These are phyloP conservation scores for Bovichtus diacanthus DNA, from an alignment of 2,797 vertebrate genomes.

Conservation along the genomic window DNA sequence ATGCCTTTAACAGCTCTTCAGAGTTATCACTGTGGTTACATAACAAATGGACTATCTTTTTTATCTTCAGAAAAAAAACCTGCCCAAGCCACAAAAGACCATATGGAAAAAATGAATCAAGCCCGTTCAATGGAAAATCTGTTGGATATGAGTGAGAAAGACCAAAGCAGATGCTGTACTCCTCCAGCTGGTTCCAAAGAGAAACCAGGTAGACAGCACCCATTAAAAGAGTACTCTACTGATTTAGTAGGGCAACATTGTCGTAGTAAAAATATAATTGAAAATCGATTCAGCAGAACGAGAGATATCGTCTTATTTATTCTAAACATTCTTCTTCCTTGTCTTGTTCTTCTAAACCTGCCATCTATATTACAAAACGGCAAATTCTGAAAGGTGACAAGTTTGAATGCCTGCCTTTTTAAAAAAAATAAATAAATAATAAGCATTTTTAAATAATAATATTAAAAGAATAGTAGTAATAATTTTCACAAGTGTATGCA, in stretches of 20 bases:
- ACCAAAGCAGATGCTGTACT: background rate
- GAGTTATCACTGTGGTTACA: background rate
- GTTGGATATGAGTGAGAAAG: fast-evolving
- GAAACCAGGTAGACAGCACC: conserved; percentile 41
- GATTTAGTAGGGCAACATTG: background rate
- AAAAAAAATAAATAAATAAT: too few relatives aligned
- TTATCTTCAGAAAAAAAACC: conserved; percentile 41
- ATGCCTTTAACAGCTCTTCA: background rate
- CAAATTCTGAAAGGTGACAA: too few relatives aligned
- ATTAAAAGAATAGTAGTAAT: too few relatives aligned
- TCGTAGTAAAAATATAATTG: too few relatives aligned
- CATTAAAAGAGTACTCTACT: background rate
- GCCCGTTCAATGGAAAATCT: conserved; percentile 56
- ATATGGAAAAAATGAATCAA: background rate
- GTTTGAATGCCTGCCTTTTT: too few relatives aligned
- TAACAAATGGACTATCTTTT: background rate
- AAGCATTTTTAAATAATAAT: too few relatives aligned
- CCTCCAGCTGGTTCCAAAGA: conserved; percentile 14
- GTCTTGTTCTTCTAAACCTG: background rate
- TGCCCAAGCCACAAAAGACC: background rate
- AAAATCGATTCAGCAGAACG: background rate
- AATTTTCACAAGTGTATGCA: too few relatives aligned
- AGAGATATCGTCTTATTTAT: background rate
- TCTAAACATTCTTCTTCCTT: background rate
- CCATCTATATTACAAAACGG: background rate